Conservation (phyloP, 1,140 invertebrate genomes). For the Drosophila pseudoobscura region DNA sequence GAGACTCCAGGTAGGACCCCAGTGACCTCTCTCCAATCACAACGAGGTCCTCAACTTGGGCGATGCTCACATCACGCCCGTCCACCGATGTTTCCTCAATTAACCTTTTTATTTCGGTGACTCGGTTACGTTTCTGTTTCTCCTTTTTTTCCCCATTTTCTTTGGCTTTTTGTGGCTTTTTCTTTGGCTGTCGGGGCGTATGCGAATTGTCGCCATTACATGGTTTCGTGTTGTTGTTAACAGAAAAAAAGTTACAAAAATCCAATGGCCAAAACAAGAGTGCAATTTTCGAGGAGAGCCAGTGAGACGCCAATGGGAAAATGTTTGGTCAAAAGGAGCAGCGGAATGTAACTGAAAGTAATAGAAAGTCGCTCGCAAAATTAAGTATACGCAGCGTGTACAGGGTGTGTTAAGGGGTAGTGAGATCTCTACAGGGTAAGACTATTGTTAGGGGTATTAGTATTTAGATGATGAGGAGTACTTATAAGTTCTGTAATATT, state of each 20-base stretch:
- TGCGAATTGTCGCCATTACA: slow-evolving; percentile 73
- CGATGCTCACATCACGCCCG: slow-evolving; percentile 76
- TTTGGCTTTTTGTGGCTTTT: slow-evolving; percentile 6
- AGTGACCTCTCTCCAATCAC: slow-evolving; percentile 75
- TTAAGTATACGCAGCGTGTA: slow-evolving; percentile 28
- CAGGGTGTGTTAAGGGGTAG: neutral
- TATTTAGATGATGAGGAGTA: no score
- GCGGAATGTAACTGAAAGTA: slow-evolving; percentile 35
- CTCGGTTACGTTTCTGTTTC: slow-evolving; percentile 44
- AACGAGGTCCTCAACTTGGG: slow-evolving; percentile 68
- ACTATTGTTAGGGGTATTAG: no score
- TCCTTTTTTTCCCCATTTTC: slow-evolving; percentile 10
- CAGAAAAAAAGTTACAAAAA: slow-evolving; percentile 3
- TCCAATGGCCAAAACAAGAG: slow-evolving; percentile 22
- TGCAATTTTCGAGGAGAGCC: slow-evolving; percentile 29
- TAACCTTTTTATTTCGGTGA: slow-evolving; percentile 71
- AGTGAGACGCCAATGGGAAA: slow-evolving; percentile 1
- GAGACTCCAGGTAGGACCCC: slow-evolving; percentile 41
- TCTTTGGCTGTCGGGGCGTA: slow-evolving; percentile 44
- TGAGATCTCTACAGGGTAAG: no score
- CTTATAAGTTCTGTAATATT: no score
- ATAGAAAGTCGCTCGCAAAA: slow-evolving; percentile 34
- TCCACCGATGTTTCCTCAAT: slow-evolving; percentile 75
- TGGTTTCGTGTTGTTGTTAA: slow-evolving; percentile 25
- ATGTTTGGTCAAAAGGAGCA: slow-evolving; percentile 13